Evolutionary conservation across 1,140 invertebrate genomes (phyloP).

Genomic region (Conus ventricosus): DNA sequence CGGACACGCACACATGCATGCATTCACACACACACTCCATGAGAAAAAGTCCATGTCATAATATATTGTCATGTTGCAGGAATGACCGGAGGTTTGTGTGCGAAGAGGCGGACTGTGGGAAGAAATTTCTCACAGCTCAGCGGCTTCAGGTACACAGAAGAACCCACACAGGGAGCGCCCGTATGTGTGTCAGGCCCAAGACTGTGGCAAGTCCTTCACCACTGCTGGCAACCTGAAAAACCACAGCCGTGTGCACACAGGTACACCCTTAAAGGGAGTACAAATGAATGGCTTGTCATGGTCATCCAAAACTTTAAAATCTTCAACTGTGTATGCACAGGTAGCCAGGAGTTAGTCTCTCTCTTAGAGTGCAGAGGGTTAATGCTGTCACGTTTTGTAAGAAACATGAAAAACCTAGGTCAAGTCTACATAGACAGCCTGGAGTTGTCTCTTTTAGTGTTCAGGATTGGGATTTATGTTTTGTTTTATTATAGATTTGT

Average conservation of each 20-base stretch:
- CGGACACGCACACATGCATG: no score
- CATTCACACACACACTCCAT: no score
- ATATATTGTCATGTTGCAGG: constrained; percentile 34
- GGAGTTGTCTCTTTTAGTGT: no score
- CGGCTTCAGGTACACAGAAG: constrained; percentile 56
- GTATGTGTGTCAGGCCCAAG: constrained; percentile 51
- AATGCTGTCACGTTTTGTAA: no score
- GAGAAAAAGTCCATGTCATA: no score
- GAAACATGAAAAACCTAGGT: no score
- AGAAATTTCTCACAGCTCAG: constrained; percentile 63
- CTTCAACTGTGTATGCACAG: constrained; percentile 56
- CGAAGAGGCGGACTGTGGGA: constrained; percentile 54
- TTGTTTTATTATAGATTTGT: no score
- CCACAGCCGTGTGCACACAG: constrained; percentile 65
- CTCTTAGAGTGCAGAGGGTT: no score
- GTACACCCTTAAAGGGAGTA: constrained; percentile 32
- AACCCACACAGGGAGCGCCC: constrained; percentile 59
- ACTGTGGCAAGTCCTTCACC: constrained; percentile 65
- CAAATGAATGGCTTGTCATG: no score
- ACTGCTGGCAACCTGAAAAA: constrained; percentile 67
- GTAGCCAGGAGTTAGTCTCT: constrained; percentile 30
- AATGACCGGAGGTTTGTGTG: constrained; percentile 56
- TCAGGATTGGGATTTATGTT: no score
- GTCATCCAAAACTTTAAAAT: no score
- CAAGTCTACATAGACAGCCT: no score